A percentile compares a stretch with the other conserved stretches of the same genome.
Conservation (phyloP, 2,888 invertebrate genomes). For the Rhagonycha lutea region DNA sequence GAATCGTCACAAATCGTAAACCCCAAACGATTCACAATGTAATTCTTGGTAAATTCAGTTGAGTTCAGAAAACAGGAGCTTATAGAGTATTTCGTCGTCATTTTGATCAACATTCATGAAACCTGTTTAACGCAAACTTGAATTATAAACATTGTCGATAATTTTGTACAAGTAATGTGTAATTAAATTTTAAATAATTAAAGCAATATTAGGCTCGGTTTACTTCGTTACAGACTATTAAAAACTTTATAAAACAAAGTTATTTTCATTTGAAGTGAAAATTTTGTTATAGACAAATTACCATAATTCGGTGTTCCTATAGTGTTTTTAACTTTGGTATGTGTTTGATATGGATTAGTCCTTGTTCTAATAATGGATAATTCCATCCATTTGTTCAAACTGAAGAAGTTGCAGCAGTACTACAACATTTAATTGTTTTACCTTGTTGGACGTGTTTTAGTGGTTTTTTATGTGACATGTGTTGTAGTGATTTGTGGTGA, state of each 20-base stretch:
- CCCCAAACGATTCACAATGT: slow-evolving; percentile 21
- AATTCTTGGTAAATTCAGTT: slow-evolving; percentile 16
- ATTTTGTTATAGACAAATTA: background rate
- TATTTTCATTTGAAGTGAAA: background rate
- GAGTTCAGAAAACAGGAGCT: slow-evolving; percentile 18
- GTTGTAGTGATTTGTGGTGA: slow-evolving; percentile 25
- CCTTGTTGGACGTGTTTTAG: background rate
- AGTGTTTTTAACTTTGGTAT: slow-evolving; percentile 12
- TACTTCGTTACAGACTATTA: background rate
- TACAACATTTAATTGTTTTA: background rate
- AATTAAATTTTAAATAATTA: background rate
- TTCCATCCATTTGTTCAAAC: background rate
- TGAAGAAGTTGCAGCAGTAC: background rate
- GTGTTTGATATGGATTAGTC: slow-evolving; percentile 23
- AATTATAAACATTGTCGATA: slow-evolving; percentile 6
- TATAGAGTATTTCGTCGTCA: slow-evolving; percentile 1
- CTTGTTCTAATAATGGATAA: slow-evolving; percentile 22
- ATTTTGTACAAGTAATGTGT: background rate
- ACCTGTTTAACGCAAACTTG: slow-evolving; percentile 17
- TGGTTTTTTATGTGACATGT: slow-evolving; percentile 13
- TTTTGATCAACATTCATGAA: slow-evolving; percentile 6
- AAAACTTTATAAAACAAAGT: background rate
- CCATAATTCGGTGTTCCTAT: background rate
- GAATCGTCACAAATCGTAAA: slow-evolving; percentile 20
- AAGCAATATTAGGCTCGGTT: background rate